Percentiles rank a stretch among this genome's conserved stretches.
These are phyloP conservation scores for Murina feae DNA, from an alignment of 2,113 vertebrate genomes.

Conservation along the genomic window DNA sequence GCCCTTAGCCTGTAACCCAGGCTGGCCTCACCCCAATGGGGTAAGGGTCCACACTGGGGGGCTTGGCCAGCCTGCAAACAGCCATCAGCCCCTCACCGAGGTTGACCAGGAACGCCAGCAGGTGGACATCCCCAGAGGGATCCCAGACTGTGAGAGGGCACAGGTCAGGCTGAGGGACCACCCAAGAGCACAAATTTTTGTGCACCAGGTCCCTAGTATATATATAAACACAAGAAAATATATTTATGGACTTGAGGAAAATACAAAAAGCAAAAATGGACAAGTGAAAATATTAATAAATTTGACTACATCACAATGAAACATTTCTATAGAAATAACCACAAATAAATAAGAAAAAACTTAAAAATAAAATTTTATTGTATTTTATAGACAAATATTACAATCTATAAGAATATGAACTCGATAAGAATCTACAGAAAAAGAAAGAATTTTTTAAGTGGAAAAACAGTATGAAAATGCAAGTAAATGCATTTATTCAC, in stretches of 20 bases:
- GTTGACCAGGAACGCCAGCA: too few species aligned
- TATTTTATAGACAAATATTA: conserved; percentile 13
- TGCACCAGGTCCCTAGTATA: too few species aligned
- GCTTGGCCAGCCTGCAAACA: too few species aligned
- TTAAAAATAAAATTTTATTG: background rate
- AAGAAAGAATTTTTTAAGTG: background rate
- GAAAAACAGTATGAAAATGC: background rate
- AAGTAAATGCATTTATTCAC: too few species aligned
- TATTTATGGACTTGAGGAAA: background rate
- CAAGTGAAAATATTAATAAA: background rate
- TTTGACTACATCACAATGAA: background rate
- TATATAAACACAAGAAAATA: background rate
- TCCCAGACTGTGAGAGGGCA: too few species aligned
- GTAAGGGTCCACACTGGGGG: too few species aligned
- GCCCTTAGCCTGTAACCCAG: too few species aligned
- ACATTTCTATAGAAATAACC: background rate
- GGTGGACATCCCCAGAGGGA: too few species aligned
- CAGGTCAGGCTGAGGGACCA: too few species aligned
- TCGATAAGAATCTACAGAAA: background rate
- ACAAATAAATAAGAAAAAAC: background rate
- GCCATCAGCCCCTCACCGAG: too few species aligned
- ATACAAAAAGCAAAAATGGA: background rate
- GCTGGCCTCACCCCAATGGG: too few species aligned
- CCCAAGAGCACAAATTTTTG: too few species aligned
- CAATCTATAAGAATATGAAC: background rate